phyloP scores from a whole-genome alignment of 1,140 invertebrate species.

The Pantala flavescens region DNA sequence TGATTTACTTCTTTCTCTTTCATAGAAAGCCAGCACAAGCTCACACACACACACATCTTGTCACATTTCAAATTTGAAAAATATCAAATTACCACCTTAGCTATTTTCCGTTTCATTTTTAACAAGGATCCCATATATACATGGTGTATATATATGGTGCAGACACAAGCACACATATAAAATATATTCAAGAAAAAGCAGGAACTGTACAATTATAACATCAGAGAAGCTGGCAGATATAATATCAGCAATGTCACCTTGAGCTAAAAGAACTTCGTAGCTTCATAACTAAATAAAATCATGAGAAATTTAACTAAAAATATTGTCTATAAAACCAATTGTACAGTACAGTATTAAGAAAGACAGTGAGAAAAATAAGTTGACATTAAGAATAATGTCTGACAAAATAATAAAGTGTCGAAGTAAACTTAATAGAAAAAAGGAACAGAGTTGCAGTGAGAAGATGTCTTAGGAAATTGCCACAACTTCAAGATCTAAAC shows the following conservation, averaged over 20 bases:
- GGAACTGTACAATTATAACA: neutral
- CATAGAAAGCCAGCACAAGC: neutral
- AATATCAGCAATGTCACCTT: conserved; percentile 2
- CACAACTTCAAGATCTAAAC: no score
- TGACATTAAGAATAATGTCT: no score
- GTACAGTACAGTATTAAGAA: neutral
- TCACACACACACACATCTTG: conserved; percentile 8
- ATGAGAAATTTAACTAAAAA: neutral
- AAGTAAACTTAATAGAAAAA: no score
- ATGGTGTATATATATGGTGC: no score
- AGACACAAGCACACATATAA: neutral
- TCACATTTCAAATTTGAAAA: conserved; percentile 1
- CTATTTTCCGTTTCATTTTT: neutral
- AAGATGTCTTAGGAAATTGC: no score
- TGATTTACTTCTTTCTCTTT: neutral
- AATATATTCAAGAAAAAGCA: conserved; percentile 7
- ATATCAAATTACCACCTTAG: conserved; percentile 1
- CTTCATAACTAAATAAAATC: neutral
- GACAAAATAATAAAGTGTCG: no score
- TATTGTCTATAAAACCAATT: neutral
- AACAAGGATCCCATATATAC: neutral
- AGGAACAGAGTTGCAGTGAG: no score
- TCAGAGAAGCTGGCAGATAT: neutral
- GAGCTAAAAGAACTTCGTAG: neutral
- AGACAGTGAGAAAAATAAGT: no score